Evolutionary conservation across 2,797 vertebrate genomes (phyloP).

Genomic region (Champsocephalus gunnari): DNA sequence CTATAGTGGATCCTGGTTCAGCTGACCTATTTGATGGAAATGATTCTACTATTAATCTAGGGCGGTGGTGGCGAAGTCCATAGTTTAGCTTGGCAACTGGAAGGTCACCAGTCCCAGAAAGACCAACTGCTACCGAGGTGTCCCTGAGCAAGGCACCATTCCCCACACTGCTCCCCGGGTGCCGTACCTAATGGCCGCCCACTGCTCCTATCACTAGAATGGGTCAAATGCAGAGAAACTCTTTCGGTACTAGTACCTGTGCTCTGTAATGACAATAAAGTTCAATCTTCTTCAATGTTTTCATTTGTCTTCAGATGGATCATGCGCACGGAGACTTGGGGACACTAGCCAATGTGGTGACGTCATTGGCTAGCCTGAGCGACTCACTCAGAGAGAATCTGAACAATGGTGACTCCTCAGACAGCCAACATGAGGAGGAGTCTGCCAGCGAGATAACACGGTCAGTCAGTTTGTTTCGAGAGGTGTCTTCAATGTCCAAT

Average conservation of each 20-base stretch:
- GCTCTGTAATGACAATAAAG: too few relatives aligned
- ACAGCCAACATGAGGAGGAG: constrained; percentile 91
- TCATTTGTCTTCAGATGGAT: constrained; percentile 86
- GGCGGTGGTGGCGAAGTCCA: too few relatives aligned
- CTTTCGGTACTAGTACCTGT: too few relatives aligned
- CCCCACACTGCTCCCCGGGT: too few relatives aligned
- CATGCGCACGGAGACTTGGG: constrained; percentile 93
- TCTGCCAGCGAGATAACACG: constrained; percentile 96
- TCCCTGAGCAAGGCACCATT: too few relatives aligned
- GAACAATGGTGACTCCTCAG: constrained; percentile 92
- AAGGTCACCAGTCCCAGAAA: too few relatives aligned
- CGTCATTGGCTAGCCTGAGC: constrained; percentile 93
- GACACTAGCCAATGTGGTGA: constrained; percentile 96
- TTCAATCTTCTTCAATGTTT: neutral
- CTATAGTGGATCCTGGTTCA: neutral
- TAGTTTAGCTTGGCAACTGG: too few relatives aligned
- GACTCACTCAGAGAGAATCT: constrained; percentile 87
- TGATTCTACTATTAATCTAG: neutral
- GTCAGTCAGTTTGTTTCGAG: constrained; percentile 76
- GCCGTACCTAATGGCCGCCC: too few relatives aligned
- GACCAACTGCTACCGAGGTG: too few relatives aligned
- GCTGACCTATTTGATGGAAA: constrained; percentile 3
- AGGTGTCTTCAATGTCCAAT: neutral
- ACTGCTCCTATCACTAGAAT: too few relatives aligned
- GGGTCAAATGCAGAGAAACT: too few relatives aligned